Evolutionary conservation across 2,797 vertebrate species (phyloP).

Genomic region (Percopsis omiscomaycus): DNA sequence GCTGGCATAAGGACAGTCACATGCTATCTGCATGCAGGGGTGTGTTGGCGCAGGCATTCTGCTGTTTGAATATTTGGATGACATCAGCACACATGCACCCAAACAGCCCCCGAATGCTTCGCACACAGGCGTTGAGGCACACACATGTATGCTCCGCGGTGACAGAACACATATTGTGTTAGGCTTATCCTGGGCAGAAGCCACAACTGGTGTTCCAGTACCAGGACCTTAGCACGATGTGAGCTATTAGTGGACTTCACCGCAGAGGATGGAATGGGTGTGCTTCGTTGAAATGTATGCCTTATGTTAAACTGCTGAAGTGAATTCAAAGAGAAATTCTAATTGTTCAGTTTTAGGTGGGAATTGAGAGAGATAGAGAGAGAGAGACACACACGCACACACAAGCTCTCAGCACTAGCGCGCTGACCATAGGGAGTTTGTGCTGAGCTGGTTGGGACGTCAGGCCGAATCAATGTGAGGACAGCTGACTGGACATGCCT

Average conservation of each 20-base stretch:
- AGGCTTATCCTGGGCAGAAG: conserved; percentile 18
- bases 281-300: conserved; percentile 9
- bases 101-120: conserved; percentile 22
- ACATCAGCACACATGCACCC: conserved; percentile 60
- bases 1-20: conserved; percentile 77
- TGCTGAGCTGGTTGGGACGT: conserved; percentile 84
- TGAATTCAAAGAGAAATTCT: conserved; percentile 31
- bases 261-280: neutral
- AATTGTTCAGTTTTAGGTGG: conserved; percentile 48
- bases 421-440: conserved; percentile 81
- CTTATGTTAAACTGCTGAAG: conserved; percentile 16
- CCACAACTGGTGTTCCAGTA: neutral
- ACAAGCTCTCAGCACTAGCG: conserved; percentile 73
- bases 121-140: conserved; percentile 27
- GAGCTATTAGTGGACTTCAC: neutral
- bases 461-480: conserved; percentile 82
- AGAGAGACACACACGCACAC: conserved; percentile 29
- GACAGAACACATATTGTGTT: conserved; percentile 31
- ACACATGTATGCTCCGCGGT: conserved; percentile 24
- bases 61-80: conserved; percentile 71
- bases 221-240: conserved; percentile 4
- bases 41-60: conserved; percentile 65
- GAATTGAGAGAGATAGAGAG: conserved; percentile 14
- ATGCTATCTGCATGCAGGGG: conserved; percentile 74
- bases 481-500: conserved; percentile 84